Conservation (phyloP, 2,113 vertebrate genomes). For the Mola mola region DNA sequence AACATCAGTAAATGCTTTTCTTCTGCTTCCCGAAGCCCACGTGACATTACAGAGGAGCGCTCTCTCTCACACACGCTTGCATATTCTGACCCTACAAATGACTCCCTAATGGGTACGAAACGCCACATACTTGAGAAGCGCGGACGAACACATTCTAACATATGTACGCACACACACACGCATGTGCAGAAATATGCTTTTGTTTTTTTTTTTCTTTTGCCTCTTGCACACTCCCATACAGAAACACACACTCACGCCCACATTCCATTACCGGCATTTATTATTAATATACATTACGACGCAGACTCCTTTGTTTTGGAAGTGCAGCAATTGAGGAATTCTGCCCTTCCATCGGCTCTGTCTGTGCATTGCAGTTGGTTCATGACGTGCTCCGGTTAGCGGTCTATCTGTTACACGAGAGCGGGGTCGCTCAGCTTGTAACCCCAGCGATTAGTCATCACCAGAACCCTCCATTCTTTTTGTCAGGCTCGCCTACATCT, state of each 20-base stretch:
- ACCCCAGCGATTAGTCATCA: no score
- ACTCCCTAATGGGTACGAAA: constrained; percentile 76
- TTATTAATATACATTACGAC: constrained; percentile 75
- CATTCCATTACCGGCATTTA: constrained; percentile 67
- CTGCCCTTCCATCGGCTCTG: constrained; percentile 21
- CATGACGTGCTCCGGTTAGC: constrained; percentile 54
- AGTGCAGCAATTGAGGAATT: no score
- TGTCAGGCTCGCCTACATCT: constrained; percentile 56
- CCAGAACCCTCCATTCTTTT: constrained; percentile 36
- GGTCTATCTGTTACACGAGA: constrained; percentile 50
- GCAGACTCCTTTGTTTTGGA: constrained; percentile 40
- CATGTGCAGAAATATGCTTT: constrained; percentile 40
- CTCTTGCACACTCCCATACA: not conserved
- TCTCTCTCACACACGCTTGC: constrained; percentile 72
- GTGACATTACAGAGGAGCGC: constrained; percentile 69
- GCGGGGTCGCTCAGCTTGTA: constrained; percentile 22
- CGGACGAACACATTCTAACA: constrained; percentile 73
- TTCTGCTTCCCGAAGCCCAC: constrained; percentile 25
- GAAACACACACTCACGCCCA: constrained; percentile 29
- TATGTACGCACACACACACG: constrained; percentile 61
- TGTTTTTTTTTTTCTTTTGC: not conserved
- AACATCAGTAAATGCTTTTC: constrained; percentile 78
- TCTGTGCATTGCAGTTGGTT: constrained; percentile 52
- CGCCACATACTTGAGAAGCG: constrained; percentile 77
- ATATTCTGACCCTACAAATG: constrained; percentile 83